Percentiles rank a stretch among this genome's conserved stretches.
Conservation (phyloP, 2,888 invertebrate genomes). For the Papilio gigon region DNA sequence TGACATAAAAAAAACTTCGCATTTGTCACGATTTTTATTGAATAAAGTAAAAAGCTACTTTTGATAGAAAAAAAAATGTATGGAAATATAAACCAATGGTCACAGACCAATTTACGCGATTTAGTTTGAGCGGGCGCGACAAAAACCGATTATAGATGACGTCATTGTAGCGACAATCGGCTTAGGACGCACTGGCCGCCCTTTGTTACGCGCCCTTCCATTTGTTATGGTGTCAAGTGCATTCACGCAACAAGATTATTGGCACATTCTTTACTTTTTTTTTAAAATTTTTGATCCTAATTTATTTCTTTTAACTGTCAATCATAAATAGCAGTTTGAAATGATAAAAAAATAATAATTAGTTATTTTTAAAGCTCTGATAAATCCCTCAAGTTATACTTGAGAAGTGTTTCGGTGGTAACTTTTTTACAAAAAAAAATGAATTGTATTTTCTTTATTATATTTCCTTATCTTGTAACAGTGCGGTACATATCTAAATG, state of each 20-base stretch:
- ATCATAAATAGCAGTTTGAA: slow-evolving; percentile 4
- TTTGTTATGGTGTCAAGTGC: slow-evolving; percentile 75
- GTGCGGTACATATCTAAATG: neutral
- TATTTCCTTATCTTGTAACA: neutral
- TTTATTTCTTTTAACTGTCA: slow-evolving; percentile 1
- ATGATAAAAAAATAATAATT: no score
- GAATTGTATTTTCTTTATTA: neutral
- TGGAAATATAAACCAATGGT: slow-evolving; percentile 13
- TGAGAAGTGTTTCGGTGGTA: no score
- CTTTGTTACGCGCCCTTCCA: slow-evolving; percentile 63
- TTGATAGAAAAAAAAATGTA: slow-evolving; percentile 2
- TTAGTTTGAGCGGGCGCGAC: slow-evolving; percentile 47
- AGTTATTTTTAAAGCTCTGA: no score
- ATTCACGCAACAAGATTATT: slow-evolving; percentile 64
- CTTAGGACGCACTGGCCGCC: slow-evolving; percentile 54
- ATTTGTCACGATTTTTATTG: slow-evolving; percentile 21
- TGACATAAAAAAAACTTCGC: neutral
- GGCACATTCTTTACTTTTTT: slow-evolving; percentile 58
- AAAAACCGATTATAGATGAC: slow-evolving; percentile 57
- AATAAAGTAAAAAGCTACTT: slow-evolving; percentile 6
- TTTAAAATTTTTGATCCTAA: slow-evolving; percentile 37
- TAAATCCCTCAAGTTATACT: no score
- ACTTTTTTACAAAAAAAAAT: neutral
- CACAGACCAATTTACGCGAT: slow-evolving; percentile 34
- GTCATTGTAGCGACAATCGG: slow-evolving; percentile 55